Base-by-base conservation (phyloP, 2,113 vertebrate species). In the Uria aalge region DNA sequence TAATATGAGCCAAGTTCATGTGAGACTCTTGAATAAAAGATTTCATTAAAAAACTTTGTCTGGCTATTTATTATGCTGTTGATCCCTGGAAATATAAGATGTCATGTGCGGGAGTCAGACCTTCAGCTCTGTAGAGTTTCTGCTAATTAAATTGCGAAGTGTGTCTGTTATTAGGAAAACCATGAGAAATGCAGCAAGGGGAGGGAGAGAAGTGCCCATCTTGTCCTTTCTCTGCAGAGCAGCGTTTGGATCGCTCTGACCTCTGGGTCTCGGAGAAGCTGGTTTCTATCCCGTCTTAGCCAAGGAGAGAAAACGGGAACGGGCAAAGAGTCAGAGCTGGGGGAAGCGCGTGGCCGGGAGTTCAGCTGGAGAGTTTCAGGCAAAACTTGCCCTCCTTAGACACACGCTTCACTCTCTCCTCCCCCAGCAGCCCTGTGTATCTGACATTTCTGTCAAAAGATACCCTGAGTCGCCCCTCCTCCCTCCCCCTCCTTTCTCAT, bases 381-480 rank as follows among this genome's bases (percentile, higher is more conserved):
- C 82, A 55, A 47, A 88, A 60, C 71, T 94, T 50, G 68, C 52
- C 38, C 93, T 94, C 71, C n/a, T 80, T 48, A 76, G 30, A 50
- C 72, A 84, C 32, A 60, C 71, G 48, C 60, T 91, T 94, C 89
- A 81, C 73, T 79, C 85, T 52, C 52, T 88, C 67, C 81, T 96
- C 75, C 86, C 81, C 90, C 90, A 16, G 40, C 40, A 81, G 43
- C 79, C 52, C 53, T 1, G 3, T 45, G 1, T 92, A 93, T 93
- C 85, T 95, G 91, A 94, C 90, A 83, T 92, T 94, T 94, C 82
- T 92, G 96, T 93, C 95, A 96, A 96, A 97, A 92, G 92, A 90
- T 32, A 91, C 79, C 90, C 92, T 40, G 18, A 67, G 68, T 34
- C 6, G 30, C 73, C 86, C 93, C 92, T 92, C 78, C 90, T 96